Evolutionary conservation across 1,140 invertebrate species (phyloP).

Genomic region (Agrilus planipennis): DNA sequence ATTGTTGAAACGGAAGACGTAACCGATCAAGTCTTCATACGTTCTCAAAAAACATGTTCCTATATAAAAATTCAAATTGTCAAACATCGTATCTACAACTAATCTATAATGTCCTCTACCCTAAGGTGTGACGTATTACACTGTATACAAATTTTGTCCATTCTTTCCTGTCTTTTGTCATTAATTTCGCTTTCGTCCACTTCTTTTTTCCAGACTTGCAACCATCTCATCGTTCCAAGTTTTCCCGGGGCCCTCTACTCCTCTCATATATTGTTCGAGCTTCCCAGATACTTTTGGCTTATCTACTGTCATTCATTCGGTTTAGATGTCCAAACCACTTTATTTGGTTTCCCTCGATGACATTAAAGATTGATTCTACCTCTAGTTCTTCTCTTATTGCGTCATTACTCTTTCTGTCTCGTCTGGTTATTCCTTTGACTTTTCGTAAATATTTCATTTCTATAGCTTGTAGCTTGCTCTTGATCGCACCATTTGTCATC

Average conservation of each 20-base stretch:
- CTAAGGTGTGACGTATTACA: too few relatives aligned
- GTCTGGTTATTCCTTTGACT: not conserved
- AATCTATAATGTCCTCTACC: too few relatives aligned
- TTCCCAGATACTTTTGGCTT: slow-evolving; percentile 8
- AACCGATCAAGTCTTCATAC: too few relatives aligned
- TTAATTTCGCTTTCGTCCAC: too few relatives aligned
- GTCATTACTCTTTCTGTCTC: not conserved
- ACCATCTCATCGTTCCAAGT: slow-evolving; percentile 5
- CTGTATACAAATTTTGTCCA: too few relatives aligned
- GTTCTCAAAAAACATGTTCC: too few relatives aligned
- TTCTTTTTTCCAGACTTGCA: slow-evolving; percentile 2
- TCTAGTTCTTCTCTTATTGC: not conserved
- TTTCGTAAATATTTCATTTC: not conserved
- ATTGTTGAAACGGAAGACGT: too few relatives aligned
- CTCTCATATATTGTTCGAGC: slow-evolving; percentile 5
- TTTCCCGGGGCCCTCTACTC: slow-evolving; percentile 6
- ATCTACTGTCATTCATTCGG: slow-evolving; percentile 6
- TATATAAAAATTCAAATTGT: too few relatives aligned
- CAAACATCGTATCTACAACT: too few relatives aligned
- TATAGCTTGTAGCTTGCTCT: not conserved
- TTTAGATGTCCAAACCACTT: slow-evolving; percentile 9
- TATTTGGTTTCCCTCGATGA: slow-evolving; percentile 1
- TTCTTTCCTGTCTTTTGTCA: too few relatives aligned
- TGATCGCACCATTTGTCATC: not conserved
- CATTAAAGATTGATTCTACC: not conserved